Percentiles rank a stretch among this genome's conserved stretches.
Conservation (phyloP, 2,888 invertebrate genomes). For the Drosophila rubida region DNA sequence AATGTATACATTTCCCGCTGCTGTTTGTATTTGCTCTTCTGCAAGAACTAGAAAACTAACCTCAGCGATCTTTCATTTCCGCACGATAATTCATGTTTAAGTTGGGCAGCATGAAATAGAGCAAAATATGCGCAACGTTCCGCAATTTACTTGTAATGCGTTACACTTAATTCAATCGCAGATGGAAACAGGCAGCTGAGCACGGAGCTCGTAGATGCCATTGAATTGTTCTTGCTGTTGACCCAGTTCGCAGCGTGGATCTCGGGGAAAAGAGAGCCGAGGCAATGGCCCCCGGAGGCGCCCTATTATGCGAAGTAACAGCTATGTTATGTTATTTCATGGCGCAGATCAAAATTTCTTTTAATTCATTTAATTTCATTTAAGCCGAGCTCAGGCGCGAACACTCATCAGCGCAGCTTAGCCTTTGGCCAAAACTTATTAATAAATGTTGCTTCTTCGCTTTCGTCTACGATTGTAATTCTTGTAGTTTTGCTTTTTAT, state of each 20-base stretch:
- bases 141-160: constrained; percentile 39
- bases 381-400: constrained; percentile 38
- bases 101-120: constrained; percentile 3
- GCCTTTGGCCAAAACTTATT: constrained; percentile 58
- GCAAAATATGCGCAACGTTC: constrained; percentile 27
- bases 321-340: not conserved
- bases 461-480: not conserved
- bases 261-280: constrained; percentile 21
- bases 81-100: not conserved
- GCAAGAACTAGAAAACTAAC: not conserved
- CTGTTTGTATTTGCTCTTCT: not conserved
- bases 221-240: constrained; percentile 14
- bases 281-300: constrained; percentile 19
- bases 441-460: constrained; percentile 38
- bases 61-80: not conserved
- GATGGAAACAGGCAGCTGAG: constrained; percentile 28
- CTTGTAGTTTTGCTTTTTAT: constrained; percentile 12
- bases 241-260: constrained; percentile 37
- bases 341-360: constrained; percentile 42
- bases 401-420: constrained; percentile 36
- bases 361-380: constrained; percentile 60
- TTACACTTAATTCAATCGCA: constrained; percentile 54
- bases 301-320: constrained; percentile 31
- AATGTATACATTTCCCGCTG: not conserved
- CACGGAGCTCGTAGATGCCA: constrained; percentile 6